Base-by-base conservation (phyloP, 35 echinoderm and acorn worm species). In the Stichopus chloronotus region DNA sequence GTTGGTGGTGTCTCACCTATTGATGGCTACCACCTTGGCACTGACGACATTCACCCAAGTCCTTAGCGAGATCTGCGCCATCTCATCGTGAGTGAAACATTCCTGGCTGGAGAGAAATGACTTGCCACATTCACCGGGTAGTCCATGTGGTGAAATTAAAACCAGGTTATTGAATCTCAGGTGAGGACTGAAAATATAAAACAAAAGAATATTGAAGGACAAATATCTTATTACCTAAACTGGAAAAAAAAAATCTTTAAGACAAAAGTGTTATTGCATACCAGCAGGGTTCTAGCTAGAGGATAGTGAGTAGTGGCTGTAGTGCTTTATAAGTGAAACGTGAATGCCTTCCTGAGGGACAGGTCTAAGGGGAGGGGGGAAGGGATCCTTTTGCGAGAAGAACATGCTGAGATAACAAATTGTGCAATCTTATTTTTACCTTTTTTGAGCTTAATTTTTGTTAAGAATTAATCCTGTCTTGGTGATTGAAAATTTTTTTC, bases 91-190 rank as follows among this genome's bases (percentile, higher is more conserved):
- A 3, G 95, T 88, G 94, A 94, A 99, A 83, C 95, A 96, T 55
- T 92, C 93, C 78, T 93, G 92, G 59, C 91, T 96, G 19, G 97
- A 96, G 5, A 99, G 94, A 81, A 96, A 99, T 3, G 69, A 69
- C n/a, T 88, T 83, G 7, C 88, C 54, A 54, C 78, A 59, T 20
- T 93, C 91, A n/a, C 95, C 94, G 23, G 97, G 97, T 56, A 96
- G 91, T 55, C 97, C 97, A 85, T 99, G 81, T 25, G 97, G 94
- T 54, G 97, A 95, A 55, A 99, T 92, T 60, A 99, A 87, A 9
- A 94, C 92, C 63, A 99, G 87, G 84, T 99, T 99, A 86, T 99
- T 99, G 93, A 99, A 96, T 17, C 97, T 92, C 78, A 96, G 57
- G 91, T 99, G 97, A 22, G 97, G 97, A 58, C 97, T 99, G 93